Evolutionary conservation across 2,888 invertebrate genomes (phyloP), one percentile per base, ranked within the genome.

Genomic region (Ophioninae sp.): DNA sequence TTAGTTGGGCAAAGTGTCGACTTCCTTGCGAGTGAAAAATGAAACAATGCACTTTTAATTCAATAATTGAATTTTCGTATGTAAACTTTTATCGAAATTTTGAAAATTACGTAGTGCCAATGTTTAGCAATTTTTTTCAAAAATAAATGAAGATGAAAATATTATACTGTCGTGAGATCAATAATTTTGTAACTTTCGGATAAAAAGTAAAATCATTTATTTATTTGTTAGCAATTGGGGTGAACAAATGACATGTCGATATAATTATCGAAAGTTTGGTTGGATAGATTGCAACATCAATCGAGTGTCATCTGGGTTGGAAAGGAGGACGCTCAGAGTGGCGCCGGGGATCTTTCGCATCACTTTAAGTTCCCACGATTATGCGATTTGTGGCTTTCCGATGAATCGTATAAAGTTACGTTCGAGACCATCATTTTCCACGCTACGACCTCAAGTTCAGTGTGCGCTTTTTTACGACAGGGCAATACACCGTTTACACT

Each of bases 331-430:
- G 17, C 51, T 51, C 13, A 51, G 51, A 17, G 51, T 6, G 51
- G 51, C 17, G 51, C 13, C 51, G 17, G 13, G 51, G 51, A 51
- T 51, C 51, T 51, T 51, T 59, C 58, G 13, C 20, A n/a, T 71
- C 71, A 68, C 71, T 37, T 71, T 71, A 71, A 71, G 56, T 71
- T 59, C 37, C 51, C 51, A 17, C 51, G 71, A 71, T 59, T 56
- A 71, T 58, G 71, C 37, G 71, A 59, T 71, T 71, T 71, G 71
- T 71, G 71, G 71, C 71, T 71, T 30, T 71, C 71, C 23, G 58
- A 58, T 30, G 71, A n/a, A 71, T 58, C 22, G 23, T 71, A 58
- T 71, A 71, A 71, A 71, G 58, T 71, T 71, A 71, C 71, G 56
- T 71, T 71, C 71, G 71, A 59, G 58, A 51, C 71, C 39, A 59